Evolutionary conservation across 1,140 invertebrate species (phyloP), one percentile per base, ranked within the genome.

Genomic region (Drosophila yakuba): DNA sequence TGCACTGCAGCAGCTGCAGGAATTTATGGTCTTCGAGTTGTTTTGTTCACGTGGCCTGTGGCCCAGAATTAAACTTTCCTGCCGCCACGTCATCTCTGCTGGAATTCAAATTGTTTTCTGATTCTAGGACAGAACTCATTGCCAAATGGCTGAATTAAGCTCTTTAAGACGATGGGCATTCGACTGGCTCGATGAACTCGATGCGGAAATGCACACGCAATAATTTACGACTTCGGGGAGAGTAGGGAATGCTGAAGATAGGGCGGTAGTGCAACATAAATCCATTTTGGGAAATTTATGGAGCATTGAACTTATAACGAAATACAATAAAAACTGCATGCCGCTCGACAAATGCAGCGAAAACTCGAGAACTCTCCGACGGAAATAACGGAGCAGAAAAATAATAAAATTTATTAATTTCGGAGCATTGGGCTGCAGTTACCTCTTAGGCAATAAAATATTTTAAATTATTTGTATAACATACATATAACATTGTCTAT

Each of bases 231-330:
- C 32, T 12, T 35, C 52, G 44, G 17, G 17, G 55, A 43, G 44
- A 39, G 39, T 2, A n/a, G 35, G 66, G 41, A 55, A 14, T 20
- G 59, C 14, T 17, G 17, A 11, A 39, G 62, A 52, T 36, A 52
- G 25, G 55, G 55, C 39, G 47, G 62, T 43, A 60, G 64, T 54
- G 81, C 72, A 79, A 78, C 84, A 88, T 86, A 83, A 86, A 88
- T 86, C 83, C 75, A 57, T 75, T 83, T 81, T 72, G 56, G 62
- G 32, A 83, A 88, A 86, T 86, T 86, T 86, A 86, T 88, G 72
- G 83, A 83, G 76, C 79, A 81, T 86, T 86, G 83, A 86, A 86
- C 83, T 86, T 86, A 86, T 88, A 86, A 88, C 68, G 83, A 88
- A 86, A 86, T 86, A 88, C 83, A 86, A 86, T 86, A 86, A 86